Conservation (phyloP, 2,113 vertebrate genomes). For the Alligator sinensis region DNA sequence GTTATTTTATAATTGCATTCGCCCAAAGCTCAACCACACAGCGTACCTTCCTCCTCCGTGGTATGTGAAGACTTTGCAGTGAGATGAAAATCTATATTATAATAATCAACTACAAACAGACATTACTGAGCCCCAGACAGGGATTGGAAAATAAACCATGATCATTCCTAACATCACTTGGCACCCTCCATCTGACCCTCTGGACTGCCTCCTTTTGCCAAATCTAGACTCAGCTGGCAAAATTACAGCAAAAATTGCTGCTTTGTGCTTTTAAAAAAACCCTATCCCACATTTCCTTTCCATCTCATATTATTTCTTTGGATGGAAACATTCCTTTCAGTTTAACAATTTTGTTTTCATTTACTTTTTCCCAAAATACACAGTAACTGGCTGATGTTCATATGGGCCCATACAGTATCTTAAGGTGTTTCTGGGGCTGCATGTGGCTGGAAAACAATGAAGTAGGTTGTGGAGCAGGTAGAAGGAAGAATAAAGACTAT, state of each 20-base stretch:
- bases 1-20: neutral
- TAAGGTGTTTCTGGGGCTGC: neutral
- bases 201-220: fast-evolving
- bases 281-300: neutral
- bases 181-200: neutral
- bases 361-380: neutral
- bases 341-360: neutral
- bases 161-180: neutral
- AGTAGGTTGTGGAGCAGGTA: neutral
- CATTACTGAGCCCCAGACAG: neutral
- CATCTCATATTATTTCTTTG: neutral
- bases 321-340: constrained; percentile 22
- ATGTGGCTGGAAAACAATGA: neutral
- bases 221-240: neutral
- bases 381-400: neutral
- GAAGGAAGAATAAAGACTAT: neutral
- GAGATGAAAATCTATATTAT: constrained; percentile 12
- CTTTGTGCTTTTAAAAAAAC: neutral
- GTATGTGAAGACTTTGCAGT: fast-evolving
- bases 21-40: fast-evolving
- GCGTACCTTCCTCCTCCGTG: fast-evolving
- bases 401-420: neutral
- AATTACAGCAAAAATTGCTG: neutral
- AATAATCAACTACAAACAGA: neutral
- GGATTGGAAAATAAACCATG: constrained; percentile 21